These are phyloP conservation scores for Pachyramphus minor DNA, from an alignment of 2,113 vertebrate species.

Conservation along the genomic window DNA sequence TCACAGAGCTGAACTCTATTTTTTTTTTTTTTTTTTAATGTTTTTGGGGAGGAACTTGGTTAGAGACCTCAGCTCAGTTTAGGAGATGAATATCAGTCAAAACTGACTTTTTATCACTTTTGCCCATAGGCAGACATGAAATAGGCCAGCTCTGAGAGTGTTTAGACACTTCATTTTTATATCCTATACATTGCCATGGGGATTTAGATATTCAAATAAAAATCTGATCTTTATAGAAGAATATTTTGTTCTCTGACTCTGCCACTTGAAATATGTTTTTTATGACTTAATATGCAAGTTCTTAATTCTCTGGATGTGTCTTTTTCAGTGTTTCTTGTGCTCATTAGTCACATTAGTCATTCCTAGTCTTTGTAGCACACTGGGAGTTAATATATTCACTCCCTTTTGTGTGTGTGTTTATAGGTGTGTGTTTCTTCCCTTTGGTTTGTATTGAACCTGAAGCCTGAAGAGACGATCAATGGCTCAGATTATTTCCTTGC, in stretches of 20 bases:
- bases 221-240: not conserved
- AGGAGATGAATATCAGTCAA: not conserved
- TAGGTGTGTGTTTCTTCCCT: slow-evolving; percentile 47
- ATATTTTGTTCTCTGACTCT: not conserved
- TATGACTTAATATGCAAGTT: not conserved
- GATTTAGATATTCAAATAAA: not conserved
- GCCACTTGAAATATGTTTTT: not conserved
- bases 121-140: not conserved
- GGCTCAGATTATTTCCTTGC: slow-evolving; percentile 76
- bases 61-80: not conserved
- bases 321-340: not conserved
- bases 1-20: not conserved
- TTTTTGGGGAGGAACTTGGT: not conserved
- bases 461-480: slow-evolving; percentile 75
- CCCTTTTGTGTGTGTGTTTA: slow-evolving; percentile 15
- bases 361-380: not conserved
- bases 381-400: slow-evolving; percentile 64
- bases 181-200: not conserved
- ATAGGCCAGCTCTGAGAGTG: not conserved
- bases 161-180: not conserved
- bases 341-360: not conserved
- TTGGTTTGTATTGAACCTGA: slow-evolving; percentile 69
- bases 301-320: not conserved
- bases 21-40: not conserved
- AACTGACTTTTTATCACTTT: not conserved